Conservation (phyloP, 2,888 invertebrate genomes). For the Hirtodrosophila alboralis region DNA sequence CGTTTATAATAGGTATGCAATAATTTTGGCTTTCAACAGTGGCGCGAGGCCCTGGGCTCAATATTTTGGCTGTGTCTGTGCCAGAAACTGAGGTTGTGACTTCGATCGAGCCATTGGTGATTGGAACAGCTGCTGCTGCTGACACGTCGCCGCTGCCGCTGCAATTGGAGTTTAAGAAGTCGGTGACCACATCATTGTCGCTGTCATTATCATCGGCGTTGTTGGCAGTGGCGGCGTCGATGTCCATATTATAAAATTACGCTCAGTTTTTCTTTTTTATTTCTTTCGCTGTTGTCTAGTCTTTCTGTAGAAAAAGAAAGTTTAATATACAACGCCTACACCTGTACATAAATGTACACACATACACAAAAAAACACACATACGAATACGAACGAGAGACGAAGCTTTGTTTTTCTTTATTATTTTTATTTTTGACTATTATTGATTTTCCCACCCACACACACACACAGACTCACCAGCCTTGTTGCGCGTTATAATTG, state of each 20-base stretch:
- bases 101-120: conserved; percentile 34
- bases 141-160: conserved; percentile 58
- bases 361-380: conserved; percentile 19
- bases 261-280: conserved; percentile 50
- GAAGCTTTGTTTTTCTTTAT: conserved; percentile 29
- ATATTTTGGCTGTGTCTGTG: conserved; percentile 32
- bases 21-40: conserved; percentile 77
- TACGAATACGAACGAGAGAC: conserved; percentile 20
- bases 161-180: conserved; percentile 83
- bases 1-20: conserved; percentile 82
- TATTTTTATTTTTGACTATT: conserved; percentile 53
- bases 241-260: conserved; percentile 65
- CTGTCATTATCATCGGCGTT: conserved; percentile 82
- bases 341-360: conserved; percentile 28
- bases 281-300: conserved; percentile 35
- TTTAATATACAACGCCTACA: conserved; percentile 62
- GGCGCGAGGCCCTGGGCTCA: conserved; percentile 40
- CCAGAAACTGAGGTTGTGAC: no score
- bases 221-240: conserved; percentile 6
- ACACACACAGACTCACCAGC: conserved; percentile 36
- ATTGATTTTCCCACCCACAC: conserved; percentile 66
- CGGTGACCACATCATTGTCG: conserved; percentile 84
- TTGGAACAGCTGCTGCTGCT: conserved; percentile 6
- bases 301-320: conserved; percentile 78
- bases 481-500: conserved; percentile 72